Conservation (phyloP, 2,888 invertebrate genomes). For the Morinoia aosen region DNA sequence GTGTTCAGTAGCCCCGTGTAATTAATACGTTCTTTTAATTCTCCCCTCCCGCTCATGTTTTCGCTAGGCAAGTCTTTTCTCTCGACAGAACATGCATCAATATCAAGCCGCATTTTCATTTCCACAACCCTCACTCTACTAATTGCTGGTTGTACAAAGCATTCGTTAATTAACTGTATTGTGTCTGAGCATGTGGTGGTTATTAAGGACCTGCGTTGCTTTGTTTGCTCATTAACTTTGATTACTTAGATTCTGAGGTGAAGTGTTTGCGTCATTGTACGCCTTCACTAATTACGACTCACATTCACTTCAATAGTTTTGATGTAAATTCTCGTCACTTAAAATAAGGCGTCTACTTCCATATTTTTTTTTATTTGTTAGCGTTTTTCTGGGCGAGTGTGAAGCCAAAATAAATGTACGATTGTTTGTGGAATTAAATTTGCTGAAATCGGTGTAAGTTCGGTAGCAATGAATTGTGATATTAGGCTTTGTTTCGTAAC, state of each 20-base stretch:
- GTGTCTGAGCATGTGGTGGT: background rate
- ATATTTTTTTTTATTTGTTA: background rate
- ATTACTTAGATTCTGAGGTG: background rate
- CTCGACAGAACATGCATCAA: background rate
- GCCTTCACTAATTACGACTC: background rate
- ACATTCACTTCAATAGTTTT: background rate
- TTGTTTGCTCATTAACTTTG: slow-evolving; percentile 10
- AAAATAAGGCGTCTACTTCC: background rate
- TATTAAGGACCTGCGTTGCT: background rate
- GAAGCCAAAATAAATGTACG: background rate
- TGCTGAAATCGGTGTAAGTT: background rate
- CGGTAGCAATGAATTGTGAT: background rate
- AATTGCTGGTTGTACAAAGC: background rate
- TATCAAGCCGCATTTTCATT: background rate
- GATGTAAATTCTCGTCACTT: background rate
- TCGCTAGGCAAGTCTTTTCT: background rate
- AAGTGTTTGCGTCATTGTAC: background rate
- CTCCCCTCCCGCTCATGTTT: background rate
- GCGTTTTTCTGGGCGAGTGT: background rate
- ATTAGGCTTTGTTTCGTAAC: background rate
- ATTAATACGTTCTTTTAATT: background rate
- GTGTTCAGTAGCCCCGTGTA: background rate
- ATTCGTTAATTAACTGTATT: slow-evolving; percentile 10
- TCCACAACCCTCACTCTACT: background rate
- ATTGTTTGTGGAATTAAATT: background rate